Base-by-base conservation (phyloP, 2,888 invertebrate species). In the Rhagonycha fulva region DNA sequence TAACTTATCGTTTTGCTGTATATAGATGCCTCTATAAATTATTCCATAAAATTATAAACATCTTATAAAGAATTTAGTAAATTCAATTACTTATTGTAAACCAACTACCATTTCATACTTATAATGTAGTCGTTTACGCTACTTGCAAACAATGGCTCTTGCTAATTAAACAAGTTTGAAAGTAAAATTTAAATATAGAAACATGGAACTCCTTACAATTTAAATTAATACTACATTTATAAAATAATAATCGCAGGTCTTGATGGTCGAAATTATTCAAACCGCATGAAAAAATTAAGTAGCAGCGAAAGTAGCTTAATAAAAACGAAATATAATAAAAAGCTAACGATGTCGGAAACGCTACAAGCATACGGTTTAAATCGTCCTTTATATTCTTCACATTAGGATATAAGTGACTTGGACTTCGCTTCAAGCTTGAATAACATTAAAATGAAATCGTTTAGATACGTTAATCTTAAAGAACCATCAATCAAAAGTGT, bases 361-460 rank as follows among this genome's bases (percentile, higher is more conserved):
- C 76, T 63, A 14, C 62, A 63, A 68, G 72, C 69, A 63, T 66
- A 76, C 23, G 61, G 61, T 72, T 76, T 63, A 60, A 70, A 71
- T 72, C 72, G 76, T 73, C 62, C 68, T 72, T 72, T 72, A 72
- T 72, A 76, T 72, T 76, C 76, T 73, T 68, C 66, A 76, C 70
- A 76, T 76, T 76, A 72, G 70, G 70, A 67, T 61, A 60, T 67
- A 76, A 76, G 72, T 76, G 72, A 72, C 61, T 76, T 68, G 61
- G 76, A 76, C 72, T 76, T 69, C 66, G 76, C 32, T 62, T 73
- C 66, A 28, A 70, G 76, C 72, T 70, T 63, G 69, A 66, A 69
- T 69, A 70, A 70, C 72, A 76, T 76, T 76, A 72, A 76, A 76
- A 76, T 76, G 76, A 76, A 76, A 72, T 68, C 72, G 76, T 73